Evolutionary conservation across 2,888 invertebrate genomes (phyloP).

Genomic region (Amiota minor): DNA sequence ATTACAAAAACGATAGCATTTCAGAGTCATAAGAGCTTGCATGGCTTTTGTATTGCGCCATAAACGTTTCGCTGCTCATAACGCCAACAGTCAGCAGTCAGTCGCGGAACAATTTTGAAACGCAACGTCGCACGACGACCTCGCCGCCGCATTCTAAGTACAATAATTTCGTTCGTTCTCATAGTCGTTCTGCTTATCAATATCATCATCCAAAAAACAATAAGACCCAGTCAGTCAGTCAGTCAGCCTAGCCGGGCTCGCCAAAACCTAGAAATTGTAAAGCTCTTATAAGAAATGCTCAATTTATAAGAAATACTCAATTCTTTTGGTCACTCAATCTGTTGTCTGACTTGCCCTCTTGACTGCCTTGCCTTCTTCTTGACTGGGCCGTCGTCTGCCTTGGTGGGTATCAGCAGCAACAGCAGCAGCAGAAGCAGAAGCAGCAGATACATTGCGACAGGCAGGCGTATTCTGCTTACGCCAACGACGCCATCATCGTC

Average conservation of each 20-base stretch:
- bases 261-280: too few species aligned
- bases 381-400: too few species aligned
- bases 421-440: neutral
- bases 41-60: slow-evolving; percentile 74
- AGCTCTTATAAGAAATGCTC: too few species aligned
- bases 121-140: slow-evolving; percentile 45
- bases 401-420: neutral
- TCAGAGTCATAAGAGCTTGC: slow-evolving; percentile 66
- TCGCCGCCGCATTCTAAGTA: neutral
- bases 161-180: too few species aligned
- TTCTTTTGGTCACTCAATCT: slow-evolving; percentile 2
- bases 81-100: slow-evolving; percentile 70
- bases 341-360: neutral
- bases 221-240: too few species aligned
- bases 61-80: slow-evolving; percentile 74
- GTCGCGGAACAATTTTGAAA: slow-evolving; percentile 65
- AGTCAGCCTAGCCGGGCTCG: too few species aligned
- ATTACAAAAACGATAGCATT: neutral
- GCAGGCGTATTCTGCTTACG: neutral
- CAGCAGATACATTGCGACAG: neutral
- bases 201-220: too few species aligned
- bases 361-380: too few species aligned
- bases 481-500: slow-evolving; percentile 12
- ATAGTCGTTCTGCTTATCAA: too few species aligned
- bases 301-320: neutral